phyloP scores from a whole-genome alignment of 2,888 invertebrate genomes.

The Schrankia costaestrigalis region DNA sequence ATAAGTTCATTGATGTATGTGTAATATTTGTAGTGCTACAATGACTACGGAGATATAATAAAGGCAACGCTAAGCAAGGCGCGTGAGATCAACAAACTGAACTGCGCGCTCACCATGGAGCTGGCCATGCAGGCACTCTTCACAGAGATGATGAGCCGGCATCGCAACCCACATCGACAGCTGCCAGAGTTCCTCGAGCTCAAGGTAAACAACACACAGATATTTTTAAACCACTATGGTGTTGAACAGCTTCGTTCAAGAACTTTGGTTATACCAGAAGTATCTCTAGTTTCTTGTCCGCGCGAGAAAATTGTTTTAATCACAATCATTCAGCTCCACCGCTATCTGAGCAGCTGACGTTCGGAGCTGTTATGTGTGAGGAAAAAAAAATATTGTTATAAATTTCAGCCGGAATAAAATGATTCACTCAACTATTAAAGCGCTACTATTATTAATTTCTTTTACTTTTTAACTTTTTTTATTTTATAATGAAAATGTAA shows the following conservation, averaged over 20 bases:
- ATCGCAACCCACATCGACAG: conserved; percentile 80
- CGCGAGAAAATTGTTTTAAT: too few species aligned
- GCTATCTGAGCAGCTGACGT: too few species aligned
- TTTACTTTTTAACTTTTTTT: too few species aligned
- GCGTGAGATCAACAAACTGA: conserved; percentile 97
- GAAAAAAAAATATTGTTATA: too few species aligned
- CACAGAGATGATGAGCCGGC: conserved; percentile 82
- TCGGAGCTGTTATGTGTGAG: too few species aligned
- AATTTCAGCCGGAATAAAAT: too few species aligned
- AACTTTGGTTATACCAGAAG: too few species aligned
- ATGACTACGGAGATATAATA: conserved; percentile 98
- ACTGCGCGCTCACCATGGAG: conserved; percentile 96
- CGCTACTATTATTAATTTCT: too few species aligned
- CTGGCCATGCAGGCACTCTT: conserved; percentile 94
- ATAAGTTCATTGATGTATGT: not conserved
- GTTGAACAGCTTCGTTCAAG: not conserved
- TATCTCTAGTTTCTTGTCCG: too few species aligned
- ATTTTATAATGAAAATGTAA: too few species aligned
- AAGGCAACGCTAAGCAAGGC: conserved; percentile 98
- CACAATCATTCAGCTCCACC: too few species aligned
- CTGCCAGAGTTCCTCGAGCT: conserved; percentile 93
- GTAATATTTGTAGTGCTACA: conserved; percentile 88
- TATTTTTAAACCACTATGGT: not conserved
- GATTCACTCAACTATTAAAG: too few species aligned
- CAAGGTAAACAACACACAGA: conserved; percentile 86